Evolutionary conservation across 2,888 invertebrate genomes (phyloP).

Genomic region (Polyploca ridens): DNA sequence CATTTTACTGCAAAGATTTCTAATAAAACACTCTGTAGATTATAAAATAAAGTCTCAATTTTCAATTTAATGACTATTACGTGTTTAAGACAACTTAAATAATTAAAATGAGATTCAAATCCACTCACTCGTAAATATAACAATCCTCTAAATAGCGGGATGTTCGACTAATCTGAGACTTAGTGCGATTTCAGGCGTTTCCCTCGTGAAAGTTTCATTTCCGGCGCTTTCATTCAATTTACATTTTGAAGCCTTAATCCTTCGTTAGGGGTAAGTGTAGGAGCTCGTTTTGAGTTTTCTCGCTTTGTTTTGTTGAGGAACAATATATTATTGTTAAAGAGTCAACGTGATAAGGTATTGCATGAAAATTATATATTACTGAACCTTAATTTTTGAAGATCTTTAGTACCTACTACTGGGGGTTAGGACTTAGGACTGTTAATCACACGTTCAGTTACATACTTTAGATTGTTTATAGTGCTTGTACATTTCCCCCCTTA

Average conservation of each 20-base stretch:
- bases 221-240: constrained; percentile 69
- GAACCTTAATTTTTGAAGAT: not conserved
- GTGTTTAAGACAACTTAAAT: constrained; percentile 29
- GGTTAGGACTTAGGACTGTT: too few species aligned
- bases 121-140: constrained; percentile 47
- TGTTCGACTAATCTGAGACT: constrained; percentile 47
- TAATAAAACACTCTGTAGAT: not conserved
- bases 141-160: constrained; percentile 40
- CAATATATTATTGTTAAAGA: not conserved
- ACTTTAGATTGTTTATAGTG: too few species aligned
- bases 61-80: not conserved
- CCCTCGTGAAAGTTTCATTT: constrained; percentile 56
- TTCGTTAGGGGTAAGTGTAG: constrained; percentile 15
- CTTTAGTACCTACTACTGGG: too few species aligned
- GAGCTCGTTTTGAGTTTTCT: not conserved
- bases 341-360: too few species aligned
- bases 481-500: too few species aligned
- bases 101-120: constrained; percentile 63
- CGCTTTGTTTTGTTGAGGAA: constrained; percentile 1
- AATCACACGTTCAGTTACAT: too few species aligned
- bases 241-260: constrained; percentile 66
- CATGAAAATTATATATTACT: not conserved
- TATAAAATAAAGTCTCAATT: not conserved
- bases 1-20: too few species aligned
- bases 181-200: constrained; percentile 38